Base-by-base conservation (phyloP, 2,797 vertebrate species). In the Spinus pinus region DNA sequence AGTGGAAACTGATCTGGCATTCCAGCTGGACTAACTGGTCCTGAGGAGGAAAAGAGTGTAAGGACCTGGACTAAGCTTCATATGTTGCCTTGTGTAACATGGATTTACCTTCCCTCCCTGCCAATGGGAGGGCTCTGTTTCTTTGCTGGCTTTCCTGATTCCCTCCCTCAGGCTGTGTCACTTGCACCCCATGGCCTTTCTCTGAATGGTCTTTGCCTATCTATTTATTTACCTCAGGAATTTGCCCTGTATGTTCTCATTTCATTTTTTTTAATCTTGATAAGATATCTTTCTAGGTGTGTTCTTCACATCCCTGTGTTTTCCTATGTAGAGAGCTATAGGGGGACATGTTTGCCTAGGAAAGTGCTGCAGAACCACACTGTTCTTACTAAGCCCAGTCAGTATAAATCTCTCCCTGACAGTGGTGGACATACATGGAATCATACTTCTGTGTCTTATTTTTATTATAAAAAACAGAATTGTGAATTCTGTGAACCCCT, bases 391-490 rank as follows among this genome's bases (percentile, higher is more conserved):
- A 9, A 37, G 16, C 22, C 10, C 2, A 4, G 7, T 44, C 39
- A 25, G 8, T 9, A 4, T 13, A 39, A 69, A 42, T 31, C 22
- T 41, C 17, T 79, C 23, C 42, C 37, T 82, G 70, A 60, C 21
- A 15, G 6, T 0, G 0, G 3, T 13, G 37, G 39, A 10, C 1
- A 3, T 12, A 6, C 30, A 24, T 44, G 24, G 49, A 6, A 67
- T 72, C 23, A 49, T 35, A 47, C 28, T 28, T 22, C 1, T 24
- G 10, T 27, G 10, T 39, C 31, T 41, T 82, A 46, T 61, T 89
- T 74, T 81, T 54, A 69, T 39, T 39, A 60, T 39, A 60, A 30
- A 39, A 60, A 60, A 1, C 27, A 60, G 57, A 60, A 60, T 27
- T 39, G 35, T 60, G 35, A 39, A 28, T 58, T 58, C 57, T 58